phyloP scores from a whole-genome alignment of 2,888 invertebrate genomes.

The Archips xylosteana region DNA sequence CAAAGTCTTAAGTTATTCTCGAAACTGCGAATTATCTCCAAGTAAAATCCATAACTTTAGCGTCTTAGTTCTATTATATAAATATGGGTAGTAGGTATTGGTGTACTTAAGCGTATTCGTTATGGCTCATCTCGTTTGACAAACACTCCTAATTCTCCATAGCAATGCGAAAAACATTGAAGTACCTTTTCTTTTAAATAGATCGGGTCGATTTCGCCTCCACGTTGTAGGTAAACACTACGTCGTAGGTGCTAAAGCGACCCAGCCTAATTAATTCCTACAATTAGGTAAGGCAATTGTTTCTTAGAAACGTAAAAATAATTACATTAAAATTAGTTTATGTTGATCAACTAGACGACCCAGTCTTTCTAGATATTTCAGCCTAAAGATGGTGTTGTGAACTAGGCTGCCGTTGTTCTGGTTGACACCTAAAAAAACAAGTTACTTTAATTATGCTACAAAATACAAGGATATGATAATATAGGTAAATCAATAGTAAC shows the following conservation, averaged over 20 bases:
- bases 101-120: conserved; percentile 4
- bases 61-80: conserved; percentile 5
- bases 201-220: background rate
- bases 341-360: conserved; percentile 70
- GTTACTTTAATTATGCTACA: too few species aligned
- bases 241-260: too few species aligned
- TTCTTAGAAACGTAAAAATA: background rate
- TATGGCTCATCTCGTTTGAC: conserved; percentile 8
- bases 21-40: conserved; percentile 15
- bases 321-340: conserved; percentile 67
- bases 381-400: conserved; percentile 55
- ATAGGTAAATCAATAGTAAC: too few species aligned
- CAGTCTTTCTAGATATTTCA: conserved; percentile 60
- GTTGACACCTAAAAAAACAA: conserved; percentile 53
- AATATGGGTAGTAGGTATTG: background rate
- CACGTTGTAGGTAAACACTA: background rate
- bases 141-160: background rate
- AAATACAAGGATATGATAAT: too few species aligned
- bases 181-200: background rate
- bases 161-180: background rate
- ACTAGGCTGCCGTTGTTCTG: conserved; percentile 49
- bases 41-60: conserved; percentile 24
- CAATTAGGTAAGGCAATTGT: background rate
- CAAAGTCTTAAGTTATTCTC: conserved; percentile 27
- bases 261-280: background rate